A percentile compares a stretch with the other conserved stretches of the same genome.
phyloP scores from a whole-genome alignment of 2,797 vertebrate species.

The Ataeniobius toweri region DNA sequence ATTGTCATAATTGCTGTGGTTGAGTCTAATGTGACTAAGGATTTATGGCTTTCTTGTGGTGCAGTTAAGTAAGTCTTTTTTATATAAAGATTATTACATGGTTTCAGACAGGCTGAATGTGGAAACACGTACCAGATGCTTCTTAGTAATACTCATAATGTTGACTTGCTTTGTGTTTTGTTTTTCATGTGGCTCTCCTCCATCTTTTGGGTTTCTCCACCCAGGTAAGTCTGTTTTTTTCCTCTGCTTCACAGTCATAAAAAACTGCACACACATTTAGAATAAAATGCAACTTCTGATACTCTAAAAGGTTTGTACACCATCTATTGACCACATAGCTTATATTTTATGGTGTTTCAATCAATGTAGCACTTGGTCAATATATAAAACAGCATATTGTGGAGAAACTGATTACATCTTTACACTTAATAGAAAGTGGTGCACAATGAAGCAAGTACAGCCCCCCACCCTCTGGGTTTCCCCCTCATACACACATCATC shows the following conservation, averaged over 20 bases:
- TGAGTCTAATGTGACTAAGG: constrained; percentile 66
- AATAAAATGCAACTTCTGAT: constrained; percentile 11
- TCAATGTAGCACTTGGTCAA: constrained; percentile 52
- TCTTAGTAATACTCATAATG: constrained; percentile 61
- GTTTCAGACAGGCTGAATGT: constrained; percentile 56
- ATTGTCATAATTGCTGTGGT: constrained; percentile 71
- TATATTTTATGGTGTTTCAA: constrained; percentile 25
- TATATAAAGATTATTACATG: constrained; percentile 72
- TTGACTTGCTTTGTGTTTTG: constrained; percentile 48
- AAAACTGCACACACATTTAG: constrained; percentile 6
- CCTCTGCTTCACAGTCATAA: constrained; percentile 9
- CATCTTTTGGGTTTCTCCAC: constrained; percentile 22
- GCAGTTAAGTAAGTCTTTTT: constrained; percentile 66
- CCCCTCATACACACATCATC: constrained; percentile 58
- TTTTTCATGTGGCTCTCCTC: constrained; percentile 49
- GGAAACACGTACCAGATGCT: constrained; percentile 66
- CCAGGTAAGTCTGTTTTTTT: constrained; percentile 61
- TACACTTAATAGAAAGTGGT: neutral
- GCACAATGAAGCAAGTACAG: constrained; percentile 32
- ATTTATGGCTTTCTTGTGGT: constrained; percentile 72
- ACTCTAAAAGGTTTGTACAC: constrained; percentile 23
- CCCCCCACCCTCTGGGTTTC: constrained; percentile 39
- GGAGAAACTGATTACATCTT: constrained; percentile 24
- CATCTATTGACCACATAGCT: constrained; percentile 38
- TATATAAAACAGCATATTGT: constrained; percentile 19